Conservation (phyloP, 2,113 vertebrate genomes). For the Peromyscus polionotus region DNA sequence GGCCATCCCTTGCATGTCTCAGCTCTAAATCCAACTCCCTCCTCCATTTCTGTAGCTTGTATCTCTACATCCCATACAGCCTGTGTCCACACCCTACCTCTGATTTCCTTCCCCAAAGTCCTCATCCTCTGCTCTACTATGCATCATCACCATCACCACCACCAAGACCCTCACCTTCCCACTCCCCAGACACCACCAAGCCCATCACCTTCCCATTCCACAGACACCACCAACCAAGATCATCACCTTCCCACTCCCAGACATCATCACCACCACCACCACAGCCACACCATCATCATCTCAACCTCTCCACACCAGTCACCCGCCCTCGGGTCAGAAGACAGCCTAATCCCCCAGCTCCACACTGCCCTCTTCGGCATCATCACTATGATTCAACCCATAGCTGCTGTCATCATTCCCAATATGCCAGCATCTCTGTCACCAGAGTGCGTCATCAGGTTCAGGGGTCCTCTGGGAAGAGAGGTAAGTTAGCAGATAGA, state of each 20-base stretch:
- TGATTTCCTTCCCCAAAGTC: not conserved
- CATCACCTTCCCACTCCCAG: not conserved
- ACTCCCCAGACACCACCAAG: not conserved
- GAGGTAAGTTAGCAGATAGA: not conserved
- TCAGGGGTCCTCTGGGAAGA: not conserved
- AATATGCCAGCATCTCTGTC: not conserved
- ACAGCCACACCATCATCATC: not conserved
- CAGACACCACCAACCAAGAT: not conserved
- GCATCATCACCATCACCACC: not conserved
- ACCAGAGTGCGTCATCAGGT: not conserved
- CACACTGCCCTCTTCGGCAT: not conserved
- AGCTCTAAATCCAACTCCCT: not conserved
- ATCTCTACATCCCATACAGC: not conserved
- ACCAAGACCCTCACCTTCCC: not conserved
- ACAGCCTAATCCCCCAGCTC: not conserved
- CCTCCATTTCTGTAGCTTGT: not conserved
- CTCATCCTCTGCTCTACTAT: not conserved
- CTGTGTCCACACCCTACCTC: not conserved
- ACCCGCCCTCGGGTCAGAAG: not conserved
- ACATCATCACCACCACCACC: not conserved
- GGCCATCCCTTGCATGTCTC: not conserved
- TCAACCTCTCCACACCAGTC: not conserved
- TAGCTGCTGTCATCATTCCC: not conserved
- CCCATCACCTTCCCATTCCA: not conserved
- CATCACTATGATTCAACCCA: rapidly evolving